Conservation (phyloP, 1,140 invertebrate genomes). For the Hestina assimilis region DNA sequence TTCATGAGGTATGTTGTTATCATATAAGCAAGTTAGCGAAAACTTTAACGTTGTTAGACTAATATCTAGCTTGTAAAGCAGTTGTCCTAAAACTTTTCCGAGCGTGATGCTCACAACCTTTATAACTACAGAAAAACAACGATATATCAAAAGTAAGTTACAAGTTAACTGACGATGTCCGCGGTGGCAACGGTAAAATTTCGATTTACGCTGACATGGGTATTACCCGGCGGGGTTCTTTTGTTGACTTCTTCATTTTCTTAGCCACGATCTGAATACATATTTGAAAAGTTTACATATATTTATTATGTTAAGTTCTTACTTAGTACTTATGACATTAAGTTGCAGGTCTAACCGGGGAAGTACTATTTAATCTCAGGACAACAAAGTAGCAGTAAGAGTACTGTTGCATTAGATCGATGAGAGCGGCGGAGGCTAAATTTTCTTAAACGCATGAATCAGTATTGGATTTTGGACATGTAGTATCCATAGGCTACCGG, state of each 20-base stretch:
- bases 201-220: slow-evolving; percentile 49
- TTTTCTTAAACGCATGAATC: neutral
- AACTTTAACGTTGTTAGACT: slow-evolving; percentile 21
- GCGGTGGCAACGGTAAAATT: slow-evolving; percentile 34
- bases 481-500: too few relatives aligned
- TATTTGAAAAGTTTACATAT: slow-evolving; percentile 15
- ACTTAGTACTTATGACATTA: too few relatives aligned
- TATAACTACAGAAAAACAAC: slow-evolving; percentile 66
- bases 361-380: too few relatives aligned
- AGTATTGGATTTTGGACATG: too few relatives aligned
- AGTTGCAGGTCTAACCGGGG: too few relatives aligned
- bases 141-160: slow-evolving; percentile 74
- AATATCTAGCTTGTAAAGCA: slow-evolving; percentile 19
- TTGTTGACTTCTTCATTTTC: slow-evolving; percentile 49
- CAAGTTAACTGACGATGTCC: slow-evolving; percentile 62
- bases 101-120: slow-evolving; percentile 56
- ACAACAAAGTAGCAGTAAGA: too few relatives aligned
- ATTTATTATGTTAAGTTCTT: too few relatives aligned
- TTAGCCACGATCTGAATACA: slow-evolving; percentile 41
- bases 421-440: too few relatives aligned
- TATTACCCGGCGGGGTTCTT: slow-evolving; percentile 36
- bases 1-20: slow-evolving; percentile 20
- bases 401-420: too few relatives aligned
- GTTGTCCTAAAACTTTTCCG: slow-evolving; percentile 58
- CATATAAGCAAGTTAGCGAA: slow-evolving; percentile 21